Evolutionary conservation across 2,797 vertebrate species (phyloP).

Genomic region (Luscinia luscinia): DNA sequence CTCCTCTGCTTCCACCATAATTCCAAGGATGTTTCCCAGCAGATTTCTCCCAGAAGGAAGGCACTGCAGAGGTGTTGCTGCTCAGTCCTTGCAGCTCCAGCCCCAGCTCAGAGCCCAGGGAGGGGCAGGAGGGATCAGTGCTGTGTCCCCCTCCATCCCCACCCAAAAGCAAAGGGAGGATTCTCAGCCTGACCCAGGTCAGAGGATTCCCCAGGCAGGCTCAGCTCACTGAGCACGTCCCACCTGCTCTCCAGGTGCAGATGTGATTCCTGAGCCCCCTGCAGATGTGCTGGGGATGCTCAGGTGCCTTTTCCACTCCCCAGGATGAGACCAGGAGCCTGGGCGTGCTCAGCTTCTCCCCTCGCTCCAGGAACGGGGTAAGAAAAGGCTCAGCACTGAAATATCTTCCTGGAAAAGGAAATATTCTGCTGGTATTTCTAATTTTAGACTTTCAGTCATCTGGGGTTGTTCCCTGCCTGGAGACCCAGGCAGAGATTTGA

Average conservation of each 20-base stretch:
- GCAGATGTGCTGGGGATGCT: neutral
- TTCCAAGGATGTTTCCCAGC: neutral
- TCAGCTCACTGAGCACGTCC: neutral
- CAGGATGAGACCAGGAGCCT: neutral
- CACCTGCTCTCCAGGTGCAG: neutral
- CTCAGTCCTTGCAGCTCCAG: neutral
- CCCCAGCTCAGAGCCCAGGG: neutral
- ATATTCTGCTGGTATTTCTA: neutral
- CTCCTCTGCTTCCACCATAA: neutral
- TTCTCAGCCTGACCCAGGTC: neutral
- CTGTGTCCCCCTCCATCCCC: neutral
- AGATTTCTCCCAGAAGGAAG: neutral
- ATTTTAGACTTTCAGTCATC: neutral
- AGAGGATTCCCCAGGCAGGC: neutral
- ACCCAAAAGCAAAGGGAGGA: neutral
- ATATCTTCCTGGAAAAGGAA: neutral
- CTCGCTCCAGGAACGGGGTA: rapidly evolving
- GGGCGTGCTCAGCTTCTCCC: neutral
- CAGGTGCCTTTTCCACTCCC: neutral
- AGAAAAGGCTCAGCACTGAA: neutral
- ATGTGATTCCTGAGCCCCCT: neutral
- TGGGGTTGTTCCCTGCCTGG: neutral
- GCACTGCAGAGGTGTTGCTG: neutral
- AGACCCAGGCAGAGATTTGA: neutral
- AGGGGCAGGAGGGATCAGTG: neutral